Conservation (phyloP, 1,140 invertebrate genomes). For the Adelges cooleyi region DNA sequence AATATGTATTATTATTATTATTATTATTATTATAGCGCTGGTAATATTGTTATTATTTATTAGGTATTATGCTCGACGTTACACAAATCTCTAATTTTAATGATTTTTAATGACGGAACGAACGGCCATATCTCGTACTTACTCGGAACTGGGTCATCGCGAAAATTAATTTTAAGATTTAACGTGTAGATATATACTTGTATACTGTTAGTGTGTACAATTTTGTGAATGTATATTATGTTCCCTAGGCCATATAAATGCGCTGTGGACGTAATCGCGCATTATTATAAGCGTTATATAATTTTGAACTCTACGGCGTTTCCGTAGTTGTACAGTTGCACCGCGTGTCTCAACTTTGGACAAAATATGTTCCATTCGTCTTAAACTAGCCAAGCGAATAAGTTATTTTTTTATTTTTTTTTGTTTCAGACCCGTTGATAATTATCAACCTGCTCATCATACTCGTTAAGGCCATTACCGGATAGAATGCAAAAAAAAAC, state of each 20-base stretch:
- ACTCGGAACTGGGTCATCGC: constrained; percentile 8
- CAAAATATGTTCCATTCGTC: constrained; percentile 3
- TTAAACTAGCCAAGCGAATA: neutral
- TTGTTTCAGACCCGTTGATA: constrained; percentile 45
- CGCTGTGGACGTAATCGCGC: constrained; percentile 5
- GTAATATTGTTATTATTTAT: too few species aligned
- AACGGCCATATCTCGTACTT: too few species aligned
- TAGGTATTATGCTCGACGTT: too few species aligned
- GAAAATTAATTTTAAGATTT: constrained; percentile 7
- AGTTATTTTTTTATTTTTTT: neutral
- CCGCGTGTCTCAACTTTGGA: neutral
- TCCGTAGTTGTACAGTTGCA: constrained; percentile 9
- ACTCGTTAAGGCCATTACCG: constrained; percentile 65
- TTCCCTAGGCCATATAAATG: constrained; percentile 15
- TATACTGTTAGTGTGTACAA: neutral
- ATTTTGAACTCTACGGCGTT: constrained; percentile 8
- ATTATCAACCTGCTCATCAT: constrained; percentile 71
- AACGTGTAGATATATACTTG: neutral
- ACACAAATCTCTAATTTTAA: too few species aligned
- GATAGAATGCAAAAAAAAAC: constrained; percentile 41
- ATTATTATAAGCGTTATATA: neutral
- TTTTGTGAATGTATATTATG: constrained; percentile 20
- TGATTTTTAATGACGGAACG: too few species aligned
- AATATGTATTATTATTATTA: too few species aligned
- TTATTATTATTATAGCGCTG: too few species aligned